Evolutionary conservation across 2,888 invertebrate species (phyloP).

Genomic region (Pollenia angustigena): DNA sequence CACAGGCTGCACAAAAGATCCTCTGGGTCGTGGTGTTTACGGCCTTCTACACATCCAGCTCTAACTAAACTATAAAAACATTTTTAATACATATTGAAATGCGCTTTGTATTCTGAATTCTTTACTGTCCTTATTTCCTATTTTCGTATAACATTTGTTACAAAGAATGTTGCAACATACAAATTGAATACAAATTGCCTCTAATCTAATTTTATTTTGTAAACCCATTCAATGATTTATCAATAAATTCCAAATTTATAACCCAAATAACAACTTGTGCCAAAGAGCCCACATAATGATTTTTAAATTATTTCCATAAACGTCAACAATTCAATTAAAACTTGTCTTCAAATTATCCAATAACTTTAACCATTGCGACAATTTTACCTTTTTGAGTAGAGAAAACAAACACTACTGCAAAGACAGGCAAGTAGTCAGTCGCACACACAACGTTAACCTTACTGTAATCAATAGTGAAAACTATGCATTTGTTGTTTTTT

Average conservation of each 20-base stretch:
- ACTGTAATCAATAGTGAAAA: conserved; percentile 35
- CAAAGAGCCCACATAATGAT: conserved; percentile 31
- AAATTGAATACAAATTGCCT: neutral
- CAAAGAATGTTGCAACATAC: neutral
- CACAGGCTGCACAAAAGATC: too few species aligned
- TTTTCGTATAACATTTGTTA: too few species aligned
- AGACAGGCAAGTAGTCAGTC: neutral
- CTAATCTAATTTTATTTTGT: neutral
- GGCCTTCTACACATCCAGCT: too few species aligned
- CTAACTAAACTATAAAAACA: too few species aligned
- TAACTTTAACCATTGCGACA: conserved; percentile 50
- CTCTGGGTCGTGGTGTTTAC: too few species aligned
- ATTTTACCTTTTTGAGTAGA: conserved; percentile 23
- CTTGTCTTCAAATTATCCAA: conserved; percentile 57
- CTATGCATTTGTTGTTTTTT: conserved; percentile 27
- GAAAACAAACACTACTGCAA: neutral
- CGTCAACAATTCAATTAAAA: conserved; percentile 58
- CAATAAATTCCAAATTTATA: conserved; percentile 24
- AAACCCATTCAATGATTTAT: conserved; percentile 14
- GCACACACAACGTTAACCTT: neutral
- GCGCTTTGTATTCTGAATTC: too few species aligned
- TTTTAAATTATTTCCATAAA: conserved; percentile 17
- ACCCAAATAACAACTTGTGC: conserved; percentile 41
- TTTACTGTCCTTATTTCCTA: too few species aligned
- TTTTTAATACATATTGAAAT: too few species aligned